Base-by-base conservation (phyloP, 2,113 vertebrate genomes). In the Microcebus jonahi region DNA sequence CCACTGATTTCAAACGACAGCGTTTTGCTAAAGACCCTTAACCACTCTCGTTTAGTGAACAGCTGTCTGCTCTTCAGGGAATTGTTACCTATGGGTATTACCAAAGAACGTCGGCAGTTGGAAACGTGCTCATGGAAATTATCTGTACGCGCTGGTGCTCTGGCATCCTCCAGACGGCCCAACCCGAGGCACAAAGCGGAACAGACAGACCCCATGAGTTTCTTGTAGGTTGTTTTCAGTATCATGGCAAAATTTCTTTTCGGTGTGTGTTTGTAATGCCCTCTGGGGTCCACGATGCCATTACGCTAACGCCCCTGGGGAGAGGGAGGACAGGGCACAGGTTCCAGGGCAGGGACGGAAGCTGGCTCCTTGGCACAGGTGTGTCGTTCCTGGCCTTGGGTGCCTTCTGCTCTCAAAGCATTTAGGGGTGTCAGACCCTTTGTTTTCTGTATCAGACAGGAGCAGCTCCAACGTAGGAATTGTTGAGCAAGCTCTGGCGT, bases 81-180 rank as follows among this genome's bases (percentile, higher is more conserved):
- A 45, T 25, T 8, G 17, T 2, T 20, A 9, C 87, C 88, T 76
- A 11, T n/a, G 61, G 76, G 55, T 63, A 34, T 88, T 61, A 89
- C 96, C 96, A 96, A 97, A 98, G 97, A 93, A 75, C 90, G n/a
- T 0, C 0, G 8, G 94, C 42, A 0, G 55, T 34, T 0, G 3
- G 27, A 45, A 25, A 45, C 17, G 5, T 29, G 18, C 75, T 3
- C 5, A 10, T 2, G 7, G 82, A 17, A 48, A 25, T 10, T 12
- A 29, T 42, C 31, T 31, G 25, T 29, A 20, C 77, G 0, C 3
- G 34, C 18, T 42, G 55, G 36, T 5, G 63, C 79, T 86, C 82
- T 50, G 80, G 70, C 63, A 79, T 53, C 63, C 29, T 87, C 68
- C 6, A 0, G 11, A 31, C 1, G 31, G 59, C 50, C 73, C 27